Evolutionary conservation across 2,113 vertebrate genomes (phyloP).

Genomic region (Garra rufa): DNA sequence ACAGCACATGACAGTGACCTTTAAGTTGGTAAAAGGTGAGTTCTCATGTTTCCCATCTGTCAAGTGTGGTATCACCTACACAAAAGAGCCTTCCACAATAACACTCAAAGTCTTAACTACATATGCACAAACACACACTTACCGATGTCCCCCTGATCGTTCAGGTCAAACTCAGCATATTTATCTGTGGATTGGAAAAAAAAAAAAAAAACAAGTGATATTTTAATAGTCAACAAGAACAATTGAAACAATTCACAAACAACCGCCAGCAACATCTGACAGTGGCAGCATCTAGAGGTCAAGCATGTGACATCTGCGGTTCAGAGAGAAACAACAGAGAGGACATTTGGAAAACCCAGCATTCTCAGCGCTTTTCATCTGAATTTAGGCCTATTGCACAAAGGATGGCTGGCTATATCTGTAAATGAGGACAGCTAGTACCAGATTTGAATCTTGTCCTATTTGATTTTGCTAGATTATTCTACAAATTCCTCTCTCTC

Average conservation of each 20-base stretch:
- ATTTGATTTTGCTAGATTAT: constrained; percentile 23
- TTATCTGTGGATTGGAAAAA: constrained; percentile 85
- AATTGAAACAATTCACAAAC: constrained; percentile 8
- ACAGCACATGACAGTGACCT: not conserved
- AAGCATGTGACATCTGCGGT: constrained; percentile 20
- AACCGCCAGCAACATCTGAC: constrained; percentile 29
- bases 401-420: constrained; percentile 22
- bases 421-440: constrained; percentile 27
- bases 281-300: constrained; percentile 7
- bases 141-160: constrained; percentile 97
- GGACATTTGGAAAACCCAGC: not conserved
- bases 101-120: constrained; percentile 31
- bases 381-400: not conserved
- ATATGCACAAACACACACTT: constrained; percentile 69
- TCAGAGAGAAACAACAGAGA: not conserved
- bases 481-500: constrained; percentile 44
- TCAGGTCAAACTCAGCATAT: constrained; percentile 97
- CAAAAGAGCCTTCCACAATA: not conserved
- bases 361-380: not conserved
- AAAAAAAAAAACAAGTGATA: not conserved
- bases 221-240: not conserved
- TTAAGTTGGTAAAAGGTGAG: constrained; percentile 5
- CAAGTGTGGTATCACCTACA: constrained; percentile 10
- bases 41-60: constrained; percentile 29
- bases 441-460: not conserved